Base-by-base conservation (phyloP, 2,113 vertebrate species). In the Nycticryphes semicollaris region DNA sequence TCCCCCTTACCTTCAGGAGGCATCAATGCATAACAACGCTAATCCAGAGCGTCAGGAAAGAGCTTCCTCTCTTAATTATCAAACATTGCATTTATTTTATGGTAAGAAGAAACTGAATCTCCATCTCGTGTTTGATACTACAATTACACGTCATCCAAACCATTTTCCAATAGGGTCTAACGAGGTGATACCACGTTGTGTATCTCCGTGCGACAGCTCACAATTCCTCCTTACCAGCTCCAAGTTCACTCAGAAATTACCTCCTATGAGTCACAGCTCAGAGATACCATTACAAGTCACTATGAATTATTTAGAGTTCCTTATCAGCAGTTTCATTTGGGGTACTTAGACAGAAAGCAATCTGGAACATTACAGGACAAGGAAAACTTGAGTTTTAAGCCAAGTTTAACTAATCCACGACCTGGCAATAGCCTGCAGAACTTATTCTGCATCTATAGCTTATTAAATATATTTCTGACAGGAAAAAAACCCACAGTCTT, bases 131-230 rank as follows among this genome's bases (percentile, higher is more conserved):
- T 2, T 4, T 18, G 84, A 33, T 33, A 62, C 68, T 54, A 12
- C 59, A 8, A 7, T 9, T 43, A 31, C 47, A 20, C 30, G 39
- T 41, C 6, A 31, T 3, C 59, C 78, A 21, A 72, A 7, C 9
- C 53, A 3, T 33, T 43, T 78, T 10, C 39, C 60, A 25, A 3
- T 0, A 28, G 1, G 2, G 47, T 3, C 13, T 56, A 22, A 41
- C 1, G 3, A 54, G 47, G 57, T 9, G 54, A 37, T 7, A 14
- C 27, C 2, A 1, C 0, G 1, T 37, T 56, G 81, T 30, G 18
- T 31, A 21, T 20, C 19, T 8, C 12, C 4, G 1, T 17, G 16
- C 1, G 6, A 18, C 73, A 45, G 68, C 57, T 69, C 78, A 25
- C 41, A 4, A 7, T 3, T 45, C 43, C 75, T 66, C 23, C 1